phyloP scores from a whole-genome alignment of 2,113 vertebrate genomes.

The Albula glossodonta region DNA sequence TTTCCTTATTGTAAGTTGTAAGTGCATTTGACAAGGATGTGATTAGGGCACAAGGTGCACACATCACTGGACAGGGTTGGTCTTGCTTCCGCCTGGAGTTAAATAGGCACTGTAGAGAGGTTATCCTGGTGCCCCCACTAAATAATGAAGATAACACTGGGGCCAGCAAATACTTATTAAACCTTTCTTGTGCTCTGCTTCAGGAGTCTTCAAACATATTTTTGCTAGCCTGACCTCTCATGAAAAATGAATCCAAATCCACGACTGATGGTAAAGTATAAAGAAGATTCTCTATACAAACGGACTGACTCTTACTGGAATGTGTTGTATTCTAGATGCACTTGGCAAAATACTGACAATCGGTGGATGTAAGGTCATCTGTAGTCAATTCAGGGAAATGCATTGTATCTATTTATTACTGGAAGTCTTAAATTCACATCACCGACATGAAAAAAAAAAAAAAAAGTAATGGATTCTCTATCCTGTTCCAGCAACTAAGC shows the following conservation, averaged over 20 bases:
- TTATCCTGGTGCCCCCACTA: not conserved
- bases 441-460: constrained; percentile 41
- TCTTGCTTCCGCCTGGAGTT: not conserved
- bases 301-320: not conserved
- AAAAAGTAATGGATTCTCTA: constrained; percentile 39
- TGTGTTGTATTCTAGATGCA: not conserved
- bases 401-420: constrained; percentile 52
- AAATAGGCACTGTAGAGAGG: not conserved
- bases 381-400: constrained; percentile 49
- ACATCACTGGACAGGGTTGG: not conserved
- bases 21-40: not conserved
- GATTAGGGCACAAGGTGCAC: not conserved
- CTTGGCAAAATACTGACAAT: not conserved
- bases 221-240: not conserved
- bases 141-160: not conserved
- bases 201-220: not conserved
- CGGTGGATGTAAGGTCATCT: constrained; percentile 39
- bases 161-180: not conserved
- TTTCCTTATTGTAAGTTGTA: not conserved
- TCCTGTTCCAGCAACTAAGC: constrained; percentile 31
- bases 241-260: constrained; percentile 1
- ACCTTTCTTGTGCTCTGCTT: not conserved
- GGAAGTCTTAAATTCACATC: constrained; percentile 36
- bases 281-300: not conserved
- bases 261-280: not conserved